phyloP scores from a whole-genome alignment of 2,888 invertebrate genomes.

The Nasonia oneida region DNA sequence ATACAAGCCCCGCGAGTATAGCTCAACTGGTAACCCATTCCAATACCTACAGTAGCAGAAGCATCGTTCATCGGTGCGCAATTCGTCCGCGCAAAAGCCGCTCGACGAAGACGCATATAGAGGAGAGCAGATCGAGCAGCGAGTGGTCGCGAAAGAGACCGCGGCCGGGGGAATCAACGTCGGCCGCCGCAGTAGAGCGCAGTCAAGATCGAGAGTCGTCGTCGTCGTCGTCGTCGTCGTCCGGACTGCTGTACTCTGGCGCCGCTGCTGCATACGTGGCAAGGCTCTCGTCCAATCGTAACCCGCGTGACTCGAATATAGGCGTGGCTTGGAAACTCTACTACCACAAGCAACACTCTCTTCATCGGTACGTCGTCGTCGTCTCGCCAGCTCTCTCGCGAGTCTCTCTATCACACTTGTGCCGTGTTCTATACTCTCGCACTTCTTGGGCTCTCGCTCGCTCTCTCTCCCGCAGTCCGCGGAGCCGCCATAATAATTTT shows the following conservation, averaged over 20 bases:
- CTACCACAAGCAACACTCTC: not conserved
- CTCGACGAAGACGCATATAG: too few relatives aligned
- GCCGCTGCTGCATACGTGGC: conserved; percentile 75
- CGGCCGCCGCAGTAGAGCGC: too few relatives aligned
- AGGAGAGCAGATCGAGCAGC: too few relatives aligned
- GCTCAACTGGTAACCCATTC: too few relatives aligned
- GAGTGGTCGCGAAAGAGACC: too few relatives aligned
- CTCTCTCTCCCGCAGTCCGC: conserved; percentile 58
- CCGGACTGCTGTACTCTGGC: not conserved
- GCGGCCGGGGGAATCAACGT: too few relatives aligned
- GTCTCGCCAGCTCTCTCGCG: not conserved
- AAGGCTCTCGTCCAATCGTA: conserved; percentile 71
- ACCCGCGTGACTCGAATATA: conserved; percentile 68
- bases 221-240: not conserved
- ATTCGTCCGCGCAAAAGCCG: too few relatives aligned
- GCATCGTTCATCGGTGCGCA: too few relatives aligned
- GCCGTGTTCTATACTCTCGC: not conserved
- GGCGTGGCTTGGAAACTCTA: conserved; percentile 73
- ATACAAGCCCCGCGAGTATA: too few relatives aligned
- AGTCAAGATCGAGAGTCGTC: not conserved
- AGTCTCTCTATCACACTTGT: not conserved
- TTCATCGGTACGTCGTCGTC: not conserved
- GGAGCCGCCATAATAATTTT: conserved; percentile 74
- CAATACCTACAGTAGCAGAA: too few relatives aligned
- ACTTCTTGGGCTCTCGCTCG: conserved; percentile 46